Evolutionary conservation across 1,140 invertebrate genomes (phyloP).

Genomic region (Meteorus sp.): DNA sequence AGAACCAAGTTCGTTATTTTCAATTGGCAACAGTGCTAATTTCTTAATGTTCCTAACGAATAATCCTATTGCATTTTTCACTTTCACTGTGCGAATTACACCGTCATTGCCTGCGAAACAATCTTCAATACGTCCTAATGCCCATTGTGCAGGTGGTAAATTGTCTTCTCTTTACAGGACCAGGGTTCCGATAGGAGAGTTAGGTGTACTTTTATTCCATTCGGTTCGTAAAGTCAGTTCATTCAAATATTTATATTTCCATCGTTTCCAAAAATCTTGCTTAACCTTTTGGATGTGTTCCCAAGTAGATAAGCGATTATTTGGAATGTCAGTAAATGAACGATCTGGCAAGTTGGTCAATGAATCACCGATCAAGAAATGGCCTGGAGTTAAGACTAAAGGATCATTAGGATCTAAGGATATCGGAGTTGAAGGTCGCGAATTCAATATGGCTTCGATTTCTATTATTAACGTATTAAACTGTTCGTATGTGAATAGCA

Average conservation of each 20-base stretch:
- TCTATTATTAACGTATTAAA: slow-evolving; percentile 2
- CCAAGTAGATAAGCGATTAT: background rate
- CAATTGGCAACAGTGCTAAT: background rate
- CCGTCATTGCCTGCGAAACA: background rate
- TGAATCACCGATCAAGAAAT: background rate
- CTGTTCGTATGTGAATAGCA: background rate
- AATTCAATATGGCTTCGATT: slow-evolving; percentile 12
- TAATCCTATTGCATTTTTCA: background rate
- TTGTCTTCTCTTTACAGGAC: background rate
- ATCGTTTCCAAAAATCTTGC: slow-evolving; percentile 1
- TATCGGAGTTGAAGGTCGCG: background rate
- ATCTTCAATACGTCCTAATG: background rate
- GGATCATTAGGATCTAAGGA: slow-evolving; percentile 10
- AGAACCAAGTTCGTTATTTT: background rate
- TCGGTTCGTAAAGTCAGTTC: background rate
- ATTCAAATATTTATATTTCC: slow-evolving; percentile 4
- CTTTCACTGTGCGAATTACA: background rate
- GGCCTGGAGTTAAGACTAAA: background rate
- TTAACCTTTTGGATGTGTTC: background rate
- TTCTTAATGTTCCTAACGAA: background rate
- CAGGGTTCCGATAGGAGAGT: background rate
- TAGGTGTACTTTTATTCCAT: background rate
- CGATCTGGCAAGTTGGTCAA: background rate
- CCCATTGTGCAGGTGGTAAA: background rate
- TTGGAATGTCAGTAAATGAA: background rate